Conservation (phyloP, 1,140 invertebrate genomes). For the Zaprionus capensis region DNA sequence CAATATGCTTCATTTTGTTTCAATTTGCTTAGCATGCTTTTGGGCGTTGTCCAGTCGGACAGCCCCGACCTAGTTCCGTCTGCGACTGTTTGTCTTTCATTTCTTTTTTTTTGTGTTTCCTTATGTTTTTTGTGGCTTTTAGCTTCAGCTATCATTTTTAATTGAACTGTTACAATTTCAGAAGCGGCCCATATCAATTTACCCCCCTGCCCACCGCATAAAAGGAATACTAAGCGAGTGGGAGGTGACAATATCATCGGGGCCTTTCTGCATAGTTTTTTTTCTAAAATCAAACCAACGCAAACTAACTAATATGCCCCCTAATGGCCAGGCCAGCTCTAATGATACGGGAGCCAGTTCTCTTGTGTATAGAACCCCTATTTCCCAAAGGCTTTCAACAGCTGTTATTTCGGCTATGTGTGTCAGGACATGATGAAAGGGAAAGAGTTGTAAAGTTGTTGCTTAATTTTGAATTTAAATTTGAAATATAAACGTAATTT, state of each 20-base stretch:
- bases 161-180: conserved; percentile 61
- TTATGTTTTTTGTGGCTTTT: conserved; percentile 39
- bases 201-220: background rate
- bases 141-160: conserved; percentile 49
- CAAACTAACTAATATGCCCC: background rate
- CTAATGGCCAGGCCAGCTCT: background rate
- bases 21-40: conserved; percentile 66
- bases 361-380: background rate
- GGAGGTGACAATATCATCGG: conserved; percentile 7
- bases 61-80: background rate
- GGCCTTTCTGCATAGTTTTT: background rate
- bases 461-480: too few relatives aligned
- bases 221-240: conserved; percentile 10
- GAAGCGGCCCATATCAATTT: conserved; percentile 39
- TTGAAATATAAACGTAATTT: too few relatives aligned
- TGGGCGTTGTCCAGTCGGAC: conserved; percentile 49
- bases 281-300: conserved; percentile 15
- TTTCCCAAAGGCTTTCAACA: conserved; percentile 1
- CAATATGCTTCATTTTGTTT: conserved; percentile 67
- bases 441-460: background rate
- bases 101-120: conserved; percentile 8
- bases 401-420: background rate
- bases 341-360: conserved; percentile 15
- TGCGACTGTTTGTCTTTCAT: conserved; percentile 44
- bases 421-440: background rate